phyloP scores from a whole-genome alignment of 2,113 vertebrate genomes.

The Serilophus lunatus region DNA sequence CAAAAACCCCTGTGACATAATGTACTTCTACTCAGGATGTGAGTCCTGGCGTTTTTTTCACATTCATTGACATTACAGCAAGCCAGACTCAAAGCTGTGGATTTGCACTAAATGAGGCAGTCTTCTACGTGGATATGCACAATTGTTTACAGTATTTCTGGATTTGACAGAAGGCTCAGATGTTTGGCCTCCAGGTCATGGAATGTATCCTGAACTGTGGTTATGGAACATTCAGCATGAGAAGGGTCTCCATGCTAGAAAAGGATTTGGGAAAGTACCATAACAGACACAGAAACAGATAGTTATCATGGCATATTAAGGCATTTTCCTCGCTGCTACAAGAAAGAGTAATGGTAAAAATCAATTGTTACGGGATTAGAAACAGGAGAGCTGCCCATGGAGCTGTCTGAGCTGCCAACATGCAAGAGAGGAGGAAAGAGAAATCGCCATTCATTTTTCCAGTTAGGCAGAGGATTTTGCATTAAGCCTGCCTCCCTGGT shows the following conservation, averaged over 20 bases:
- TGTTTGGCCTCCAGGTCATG: background rate
- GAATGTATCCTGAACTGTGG: background rate
- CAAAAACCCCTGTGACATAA: background rate
- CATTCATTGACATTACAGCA: rapidly evolving
- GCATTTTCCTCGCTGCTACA: background rate
- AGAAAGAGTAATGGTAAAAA: background rate
- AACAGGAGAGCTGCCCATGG: background rate
- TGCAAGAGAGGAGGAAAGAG: background rate
- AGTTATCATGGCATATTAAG: rapidly evolving
- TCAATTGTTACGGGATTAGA: background rate
- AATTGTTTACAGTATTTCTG: background rate
- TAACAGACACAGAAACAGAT: background rate
- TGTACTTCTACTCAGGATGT: background rate
- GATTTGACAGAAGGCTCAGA: background rate
- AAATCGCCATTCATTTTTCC: background rate
- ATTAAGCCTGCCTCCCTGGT: background rate
- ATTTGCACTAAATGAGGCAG: background rate
- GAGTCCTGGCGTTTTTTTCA: background rate
- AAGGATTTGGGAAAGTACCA: background rate
- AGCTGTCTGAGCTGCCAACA: background rate
- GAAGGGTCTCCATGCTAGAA: background rate
- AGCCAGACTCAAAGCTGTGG: background rate
- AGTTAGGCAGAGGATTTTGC: background rate
- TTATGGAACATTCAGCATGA: background rate
- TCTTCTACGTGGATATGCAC: background rate